Conservation (phyloP, 2,797 vertebrate genomes). For the Rhincodon typus region DNA sequence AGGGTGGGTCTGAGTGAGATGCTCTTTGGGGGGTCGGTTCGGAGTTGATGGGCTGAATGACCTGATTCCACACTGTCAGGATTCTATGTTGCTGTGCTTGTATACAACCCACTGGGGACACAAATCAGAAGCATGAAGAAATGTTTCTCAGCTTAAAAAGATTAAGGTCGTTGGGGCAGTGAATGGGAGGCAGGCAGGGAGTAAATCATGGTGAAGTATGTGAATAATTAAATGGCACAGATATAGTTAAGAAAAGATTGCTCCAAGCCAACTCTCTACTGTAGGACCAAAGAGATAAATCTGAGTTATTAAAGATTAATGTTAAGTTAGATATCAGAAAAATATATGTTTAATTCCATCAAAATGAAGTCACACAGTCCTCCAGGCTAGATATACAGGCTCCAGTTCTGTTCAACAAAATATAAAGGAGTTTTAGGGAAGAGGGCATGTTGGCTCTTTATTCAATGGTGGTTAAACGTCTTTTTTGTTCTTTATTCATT, state of each 20-base stretch:
- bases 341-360: neutral
- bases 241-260: neutral
- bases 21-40: no score
- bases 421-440: neutral
- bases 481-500: no score
- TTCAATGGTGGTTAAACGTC: neutral
- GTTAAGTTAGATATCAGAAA: neutral
- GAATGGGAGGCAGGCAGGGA: neutral
- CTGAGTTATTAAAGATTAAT: neutral
- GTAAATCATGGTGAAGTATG: neutral
- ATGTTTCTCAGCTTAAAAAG: neutral
- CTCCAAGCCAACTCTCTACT: neutral
- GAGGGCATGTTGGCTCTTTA: neutral
- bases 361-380: neutral
- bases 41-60: no score
- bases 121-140: neutral
- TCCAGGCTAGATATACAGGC: neutral
- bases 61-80: no score
- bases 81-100: neutral
- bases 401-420: neutral
- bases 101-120: neutral
- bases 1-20: no score
- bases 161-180: neutral
- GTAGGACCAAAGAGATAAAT: neutral
- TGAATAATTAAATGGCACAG: neutral